Conservation (phyloP, 2,888 invertebrate genomes). For the Eupsilia transversa region DNA sequence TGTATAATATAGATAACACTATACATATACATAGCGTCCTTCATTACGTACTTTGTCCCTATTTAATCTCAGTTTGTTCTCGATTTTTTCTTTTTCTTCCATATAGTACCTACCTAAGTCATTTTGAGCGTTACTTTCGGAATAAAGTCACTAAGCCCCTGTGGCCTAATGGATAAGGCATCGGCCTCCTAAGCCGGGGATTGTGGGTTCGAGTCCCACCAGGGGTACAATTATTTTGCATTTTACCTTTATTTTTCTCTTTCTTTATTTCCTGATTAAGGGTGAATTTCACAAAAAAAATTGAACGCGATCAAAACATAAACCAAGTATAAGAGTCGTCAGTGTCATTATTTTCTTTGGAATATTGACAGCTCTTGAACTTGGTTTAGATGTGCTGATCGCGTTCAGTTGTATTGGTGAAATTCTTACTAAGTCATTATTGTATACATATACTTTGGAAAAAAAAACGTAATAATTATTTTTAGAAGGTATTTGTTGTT, state of each 20-base stretch:
- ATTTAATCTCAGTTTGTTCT: background rate
- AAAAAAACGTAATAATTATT: background rate
- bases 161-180: conserved; percentile 95
- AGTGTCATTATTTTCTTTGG: too few species aligned
- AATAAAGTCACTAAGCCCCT: conserved; percentile 85
- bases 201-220: conserved; percentile 95
- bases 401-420: too few species aligned
- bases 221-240: conserved; percentile 88
- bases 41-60: background rate
- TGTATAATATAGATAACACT: too few species aligned
- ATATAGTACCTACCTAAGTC: accelerated
- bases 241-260: background rate
- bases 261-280: too few species aligned
- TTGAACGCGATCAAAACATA: too few species aligned
- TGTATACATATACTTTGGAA: too few species aligned
- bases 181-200: conserved; percentile 95
- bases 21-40: background rate
- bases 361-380: too few species aligned
- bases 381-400: too few species aligned
- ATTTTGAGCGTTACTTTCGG: background rate
- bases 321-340: too few species aligned
- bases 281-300: too few species aligned
- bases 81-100: background rate
- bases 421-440: too few species aligned
- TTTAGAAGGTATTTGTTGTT: background rate